Evolutionary conservation across 2,113 vertebrate species (phyloP).

Genomic region (Pogonocichla stellata): DNA sequence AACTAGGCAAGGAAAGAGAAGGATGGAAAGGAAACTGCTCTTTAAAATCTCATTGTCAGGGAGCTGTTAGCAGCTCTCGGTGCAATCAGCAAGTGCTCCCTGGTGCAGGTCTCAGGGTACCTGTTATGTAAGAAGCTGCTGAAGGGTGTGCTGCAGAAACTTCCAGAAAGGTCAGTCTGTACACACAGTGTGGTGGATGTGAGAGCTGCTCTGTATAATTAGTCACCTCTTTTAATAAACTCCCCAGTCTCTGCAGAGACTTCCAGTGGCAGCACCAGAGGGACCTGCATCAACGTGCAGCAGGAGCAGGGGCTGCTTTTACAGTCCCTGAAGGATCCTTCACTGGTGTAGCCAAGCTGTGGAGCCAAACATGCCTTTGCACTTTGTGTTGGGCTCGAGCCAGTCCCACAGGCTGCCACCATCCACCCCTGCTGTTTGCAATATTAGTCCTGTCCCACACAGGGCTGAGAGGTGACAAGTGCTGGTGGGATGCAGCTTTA

Average conservation of each 20-base stretch:
- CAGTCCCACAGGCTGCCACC: background rate
- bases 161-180: background rate
- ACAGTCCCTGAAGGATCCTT: slow-evolving; percentile 2
- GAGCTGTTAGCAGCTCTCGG: background rate
- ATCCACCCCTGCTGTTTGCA: background rate
- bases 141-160: slow-evolving; percentile 15
- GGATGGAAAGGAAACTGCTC: background rate
- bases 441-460: slow-evolving; percentile 8
- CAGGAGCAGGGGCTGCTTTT: background rate
- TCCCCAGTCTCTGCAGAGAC: background rate
- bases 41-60: slow-evolving; percentile 19
- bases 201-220: slow-evolving; percentile 36
- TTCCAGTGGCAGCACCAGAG: background rate
- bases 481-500: background rate
- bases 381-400: background rate
- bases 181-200: background rate
- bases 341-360: background rate
- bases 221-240: slow-evolving; percentile 57
- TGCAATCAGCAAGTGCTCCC: slow-evolving; percentile 8
- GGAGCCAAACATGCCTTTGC: background rate
- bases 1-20: slow-evolving; percentile 32
- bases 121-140: background rate
- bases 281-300: background rate
- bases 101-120: background rate
- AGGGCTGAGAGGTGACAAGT: background rate